These are phyloP conservation scores for Phyllotis vaccarum DNA, from an alignment of 2,797 vertebrate species.

Conservation along the genomic window DNA sequence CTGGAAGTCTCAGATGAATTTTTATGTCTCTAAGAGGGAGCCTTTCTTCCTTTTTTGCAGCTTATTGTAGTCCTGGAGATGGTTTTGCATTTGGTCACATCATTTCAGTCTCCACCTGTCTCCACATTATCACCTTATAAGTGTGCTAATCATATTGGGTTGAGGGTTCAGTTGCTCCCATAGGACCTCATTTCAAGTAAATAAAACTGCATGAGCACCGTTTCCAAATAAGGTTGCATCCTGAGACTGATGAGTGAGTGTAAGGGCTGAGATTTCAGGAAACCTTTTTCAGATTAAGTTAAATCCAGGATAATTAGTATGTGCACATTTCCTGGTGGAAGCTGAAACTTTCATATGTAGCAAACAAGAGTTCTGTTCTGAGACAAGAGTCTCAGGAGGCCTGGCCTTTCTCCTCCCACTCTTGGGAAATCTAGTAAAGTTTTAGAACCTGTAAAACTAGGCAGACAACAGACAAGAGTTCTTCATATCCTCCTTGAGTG, in stretches of 20 bases:
- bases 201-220: background rate
- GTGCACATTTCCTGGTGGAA: background rate
- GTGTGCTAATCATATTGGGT: background rate
- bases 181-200: background rate
- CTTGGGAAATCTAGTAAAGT: background rate
- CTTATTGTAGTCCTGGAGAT: background rate
- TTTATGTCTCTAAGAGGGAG: background rate
- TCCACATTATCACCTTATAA: background rate
- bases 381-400: background rate
- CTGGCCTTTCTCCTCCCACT: background rate
- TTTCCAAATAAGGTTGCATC: slow-evolving; percentile 7
- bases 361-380: background rate
- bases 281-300: background rate
- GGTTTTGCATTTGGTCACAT: background rate
- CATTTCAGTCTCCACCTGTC: background rate
- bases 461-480: background rate
- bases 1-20: background rate
- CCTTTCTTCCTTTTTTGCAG: background rate
- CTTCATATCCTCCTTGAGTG: background rate
- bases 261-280: background rate
- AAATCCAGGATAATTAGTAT: background rate
- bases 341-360: background rate
- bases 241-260: background rate
- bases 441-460: background rate
- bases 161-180: background rate